Percentiles rank a stretch among this genome's conserved stretches.
These are phyloP conservation scores for Mustela nigripes DNA, from an alignment of 2,113 vertebrate genomes.

Conservation along the genomic window DNA sequence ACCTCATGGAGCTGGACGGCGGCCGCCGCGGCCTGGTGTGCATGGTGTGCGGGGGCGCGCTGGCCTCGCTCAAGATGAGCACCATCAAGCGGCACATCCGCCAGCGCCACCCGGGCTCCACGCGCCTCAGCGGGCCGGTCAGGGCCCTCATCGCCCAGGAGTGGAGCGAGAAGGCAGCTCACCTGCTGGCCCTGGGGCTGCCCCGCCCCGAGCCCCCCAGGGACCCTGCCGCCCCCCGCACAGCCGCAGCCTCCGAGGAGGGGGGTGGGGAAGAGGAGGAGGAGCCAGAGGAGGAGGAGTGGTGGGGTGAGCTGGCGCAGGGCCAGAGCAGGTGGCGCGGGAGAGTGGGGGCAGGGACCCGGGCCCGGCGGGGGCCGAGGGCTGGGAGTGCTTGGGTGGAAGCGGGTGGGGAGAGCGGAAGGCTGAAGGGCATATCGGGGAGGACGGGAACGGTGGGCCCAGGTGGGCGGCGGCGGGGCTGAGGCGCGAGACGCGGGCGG, in stretches of 20 bases:
- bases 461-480: neutral
- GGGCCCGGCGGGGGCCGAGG: neutral
- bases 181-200: constrained; percentile 73
- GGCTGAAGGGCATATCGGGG: neutral
- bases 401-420: neutral
- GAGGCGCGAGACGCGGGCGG: neutral
- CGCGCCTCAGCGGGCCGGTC: constrained; percentile 85
- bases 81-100: constrained; percentile 94
- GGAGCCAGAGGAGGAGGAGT: constrained; percentile 66
- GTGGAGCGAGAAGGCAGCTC: constrained; percentile 90
- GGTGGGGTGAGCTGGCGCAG: constrained; percentile 17
- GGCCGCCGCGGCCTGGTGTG: constrained; percentile 91
- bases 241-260: constrained; percentile 4
- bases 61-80: constrained; percentile 91
- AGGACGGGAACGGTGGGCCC: fast-evolving
- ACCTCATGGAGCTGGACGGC: constrained; percentile 93
- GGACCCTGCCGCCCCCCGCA: neutral
- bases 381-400: neutral
- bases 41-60: constrained; percentile 93
- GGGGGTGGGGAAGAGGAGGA: constrained; percentile 57
- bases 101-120: constrained; percentile 92
- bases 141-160: constrained; percentile 91
- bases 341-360: neutral
- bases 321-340: neutral
- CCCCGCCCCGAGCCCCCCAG: constrained; percentile 59